Base-by-base conservation (phyloP, 2,113 vertebrate species). In the Eleginops maclovinus region DNA sequence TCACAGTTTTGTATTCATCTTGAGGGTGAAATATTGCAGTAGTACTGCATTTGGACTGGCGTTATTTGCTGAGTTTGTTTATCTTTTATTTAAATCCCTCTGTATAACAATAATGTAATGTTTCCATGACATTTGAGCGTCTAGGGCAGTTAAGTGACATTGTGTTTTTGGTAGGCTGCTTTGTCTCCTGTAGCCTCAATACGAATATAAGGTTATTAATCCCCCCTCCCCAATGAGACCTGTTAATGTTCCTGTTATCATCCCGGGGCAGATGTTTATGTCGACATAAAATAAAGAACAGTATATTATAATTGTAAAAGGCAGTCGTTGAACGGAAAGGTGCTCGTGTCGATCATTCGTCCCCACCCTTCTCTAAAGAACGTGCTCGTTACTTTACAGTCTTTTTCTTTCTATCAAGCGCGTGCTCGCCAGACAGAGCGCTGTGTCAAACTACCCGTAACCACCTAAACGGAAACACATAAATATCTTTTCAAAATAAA, bases 361-460 rank as follows among this genome's bases (percentile, higher is more conserved):
- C 70, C 44, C 65, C 77, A 79, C 75, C 81, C 81, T 64, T 59
- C 53, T 47, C 54, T 1, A 22, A 50, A 83, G 58, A 69, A 78
- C 88, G 89, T 88, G 83, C 87, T 87, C 89, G 76, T 73, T 75
- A 87, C 88, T 59, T 75, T n/a, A n/a, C 58, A 74, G 69, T 64
- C 31, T 36, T 36, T 36, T 66, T 24, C 51, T 55, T 67, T 60
- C 44, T 46, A 53, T 44, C 26, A 68, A 53, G 88, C 78, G 79
- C 85, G 88, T 82, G 88, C 47, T 53, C 2, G 0, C 53, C 72
- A 26, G 68, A 75, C 53, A 44, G 66, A 75, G 36, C 44, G 17
- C n/a, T 46, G 26, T 9, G 0, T 77, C 53, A 86, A 77, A 75
- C 4, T 0, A 13, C 6, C 11, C 1, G 43, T 9, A 56, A 64